Evolutionary conservation across 2,797 vertebrate species (phyloP).

Genomic region (Dendrocincla fuliginosa): DNA sequence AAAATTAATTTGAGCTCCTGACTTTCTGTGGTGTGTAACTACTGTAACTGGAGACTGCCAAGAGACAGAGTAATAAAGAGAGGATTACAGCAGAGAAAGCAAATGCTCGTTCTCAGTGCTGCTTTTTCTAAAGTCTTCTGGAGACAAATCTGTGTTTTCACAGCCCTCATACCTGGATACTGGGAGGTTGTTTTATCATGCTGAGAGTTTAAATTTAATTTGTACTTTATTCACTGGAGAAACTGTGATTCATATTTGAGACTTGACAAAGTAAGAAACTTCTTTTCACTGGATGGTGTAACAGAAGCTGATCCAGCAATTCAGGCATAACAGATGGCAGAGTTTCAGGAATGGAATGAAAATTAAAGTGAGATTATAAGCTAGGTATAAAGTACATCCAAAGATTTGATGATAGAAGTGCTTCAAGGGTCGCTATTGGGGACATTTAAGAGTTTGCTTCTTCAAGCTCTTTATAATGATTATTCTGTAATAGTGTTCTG

Average conservation of each 20-base stretch:
- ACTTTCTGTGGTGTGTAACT: background rate
- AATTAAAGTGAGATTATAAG: background rate
- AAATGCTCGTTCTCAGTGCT: background rate
- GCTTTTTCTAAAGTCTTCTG: background rate
- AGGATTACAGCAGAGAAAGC: constrained; percentile 10
- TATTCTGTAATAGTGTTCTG: background rate
- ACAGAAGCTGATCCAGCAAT: background rate
- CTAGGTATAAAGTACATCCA: background rate
- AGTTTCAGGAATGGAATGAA: constrained; percentile 30
- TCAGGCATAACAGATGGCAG: constrained; percentile 17
- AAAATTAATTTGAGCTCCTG: background rate
- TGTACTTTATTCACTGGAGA: background rate
- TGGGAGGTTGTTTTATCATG: background rate
- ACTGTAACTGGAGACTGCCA: background rate
- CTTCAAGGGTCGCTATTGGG: background rate
- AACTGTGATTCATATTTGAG: background rate
- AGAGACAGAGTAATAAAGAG: background rate
- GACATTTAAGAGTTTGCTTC: background rate
- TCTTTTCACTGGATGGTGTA: background rate
- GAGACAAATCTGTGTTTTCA: background rate
- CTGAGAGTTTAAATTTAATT: background rate
- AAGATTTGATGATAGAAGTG: background rate
- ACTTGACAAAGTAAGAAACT: background rate
- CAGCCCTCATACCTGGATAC: background rate
- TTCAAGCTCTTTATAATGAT: background rate